These are phyloP conservation scores for Stegodyphus mimosarum DNA, from an alignment of 1,140 invertebrate genomes.

Conservation along the genomic window DNA sequence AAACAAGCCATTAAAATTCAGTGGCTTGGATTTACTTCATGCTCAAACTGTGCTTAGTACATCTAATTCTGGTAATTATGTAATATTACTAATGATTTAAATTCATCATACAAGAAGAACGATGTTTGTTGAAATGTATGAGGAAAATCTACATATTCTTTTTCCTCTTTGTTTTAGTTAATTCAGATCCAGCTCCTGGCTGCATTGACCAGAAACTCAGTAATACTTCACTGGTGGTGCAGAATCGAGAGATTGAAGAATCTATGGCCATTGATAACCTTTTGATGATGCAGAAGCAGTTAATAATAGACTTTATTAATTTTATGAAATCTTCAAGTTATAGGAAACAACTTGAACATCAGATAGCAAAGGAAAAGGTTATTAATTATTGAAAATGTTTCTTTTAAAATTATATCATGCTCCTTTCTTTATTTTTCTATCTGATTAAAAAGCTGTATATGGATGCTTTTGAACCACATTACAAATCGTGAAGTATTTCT, in stretches of 20 bases:
- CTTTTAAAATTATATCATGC: background rate
- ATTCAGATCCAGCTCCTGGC: conserved; percentile 78
- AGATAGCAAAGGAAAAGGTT: conserved; percentile 84
- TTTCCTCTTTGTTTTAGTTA: conserved; percentile 7
- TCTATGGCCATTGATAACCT: conserved; percentile 83
- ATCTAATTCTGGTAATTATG: conserved; percentile 50
- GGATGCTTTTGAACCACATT: too few species aligned
- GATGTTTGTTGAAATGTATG: background rate
- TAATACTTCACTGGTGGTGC: conserved; percentile 1
- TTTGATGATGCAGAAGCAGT: conserved; percentile 83
- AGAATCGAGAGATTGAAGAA: conserved; percentile 25
- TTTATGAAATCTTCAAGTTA: conserved; percentile 84
- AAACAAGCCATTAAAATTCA: conserved; percentile 58
- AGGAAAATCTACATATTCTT: background rate
- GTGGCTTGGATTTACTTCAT: conserved; percentile 61
- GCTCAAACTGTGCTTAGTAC: conserved; percentile 60
- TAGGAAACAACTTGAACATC: conserved; percentile 77
- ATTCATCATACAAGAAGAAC: background rate
- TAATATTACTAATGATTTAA: background rate
- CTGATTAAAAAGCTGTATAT: background rate
- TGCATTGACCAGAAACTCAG: conserved; percentile 87
- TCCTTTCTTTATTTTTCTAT: background rate
- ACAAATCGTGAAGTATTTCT: too few species aligned
- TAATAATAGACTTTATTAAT: conserved; percentile 84
- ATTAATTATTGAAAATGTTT: background rate